Evolutionary conservation across 2,888 invertebrate genomes (phyloP).

Genomic region (Creontiades dilutus): DNA sequence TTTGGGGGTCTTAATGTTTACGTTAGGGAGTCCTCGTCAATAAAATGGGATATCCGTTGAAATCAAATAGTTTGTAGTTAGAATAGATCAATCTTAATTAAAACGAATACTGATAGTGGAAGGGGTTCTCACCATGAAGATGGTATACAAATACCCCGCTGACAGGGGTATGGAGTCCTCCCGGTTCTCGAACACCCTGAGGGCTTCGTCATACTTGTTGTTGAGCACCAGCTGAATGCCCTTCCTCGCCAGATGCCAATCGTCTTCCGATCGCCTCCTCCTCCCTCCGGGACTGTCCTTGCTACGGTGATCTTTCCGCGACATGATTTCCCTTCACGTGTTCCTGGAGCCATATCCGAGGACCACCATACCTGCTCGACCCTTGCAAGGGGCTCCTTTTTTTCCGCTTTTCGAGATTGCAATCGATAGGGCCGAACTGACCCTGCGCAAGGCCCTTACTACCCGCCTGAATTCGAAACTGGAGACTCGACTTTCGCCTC

Average conservation of each 20-base stretch:
- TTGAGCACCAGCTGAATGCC: constrained; percentile 80
- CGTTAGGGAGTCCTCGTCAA: no score
- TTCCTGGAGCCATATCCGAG: not conserved
- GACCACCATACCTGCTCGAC: not conserved
- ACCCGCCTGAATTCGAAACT: not conserved
- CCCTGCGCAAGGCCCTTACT: not conserved
- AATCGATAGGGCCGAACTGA: constrained; percentile 5
- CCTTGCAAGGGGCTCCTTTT: constrained; percentile 25
- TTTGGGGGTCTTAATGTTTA: no score
- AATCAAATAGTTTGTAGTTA: no score
- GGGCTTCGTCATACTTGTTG: constrained; percentile 79
- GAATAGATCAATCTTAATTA: no score
- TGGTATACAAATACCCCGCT: constrained; percentile 79
- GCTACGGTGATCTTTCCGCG: not conserved
- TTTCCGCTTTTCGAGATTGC: not conserved
- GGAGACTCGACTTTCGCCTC: not conserved
- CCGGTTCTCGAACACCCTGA: constrained; percentile 78
- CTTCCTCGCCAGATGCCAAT: constrained; percentile 79
- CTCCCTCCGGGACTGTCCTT: not conserved
- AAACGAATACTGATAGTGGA: no score
- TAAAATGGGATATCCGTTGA: no score
- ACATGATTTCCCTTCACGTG: not conserved
- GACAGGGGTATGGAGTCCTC: constrained; percentile 80
- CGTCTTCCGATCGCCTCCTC: constrained; percentile 76
- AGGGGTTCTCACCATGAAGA: constrained; percentile 79